Conservation (phyloP, 1,140 invertebrate species). For the Cyphomyrmex costatus region DNA sequence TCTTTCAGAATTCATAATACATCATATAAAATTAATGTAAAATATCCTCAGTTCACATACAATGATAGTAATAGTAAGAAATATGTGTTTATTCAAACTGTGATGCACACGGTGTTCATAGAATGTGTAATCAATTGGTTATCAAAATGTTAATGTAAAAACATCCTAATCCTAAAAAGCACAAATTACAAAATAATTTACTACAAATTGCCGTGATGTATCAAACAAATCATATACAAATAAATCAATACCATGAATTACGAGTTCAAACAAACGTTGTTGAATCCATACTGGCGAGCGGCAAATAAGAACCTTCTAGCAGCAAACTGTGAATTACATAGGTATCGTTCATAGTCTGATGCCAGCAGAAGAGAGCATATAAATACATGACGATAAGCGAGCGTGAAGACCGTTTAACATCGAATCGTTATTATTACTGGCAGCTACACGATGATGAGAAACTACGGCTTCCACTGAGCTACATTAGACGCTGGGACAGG, state of each 20-base stretch:
- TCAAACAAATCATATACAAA: background rate
- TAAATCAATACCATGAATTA: background rate
- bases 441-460: background rate
- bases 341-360: background rate
- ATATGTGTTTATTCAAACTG: too few species aligned
- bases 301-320: background rate
- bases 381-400: background rate
- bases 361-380: background rate
- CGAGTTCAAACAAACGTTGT: background rate
- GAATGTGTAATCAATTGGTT: too few species aligned
- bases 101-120: too few species aligned
- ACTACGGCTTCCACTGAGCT: conserved; percentile 30
- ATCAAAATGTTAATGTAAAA: too few species aligned
- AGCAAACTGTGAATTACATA: background rate
- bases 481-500: background rate
- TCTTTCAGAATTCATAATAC: too few species aligned
- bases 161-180: too few species aligned
- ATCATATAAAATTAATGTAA: too few species aligned
- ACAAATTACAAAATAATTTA: background rate
- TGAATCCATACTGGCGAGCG: background rate
- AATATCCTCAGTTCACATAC: too few species aligned
- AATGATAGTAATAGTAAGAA: too few species aligned
- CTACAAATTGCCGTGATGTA: background rate
- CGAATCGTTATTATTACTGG: conserved; percentile 1
- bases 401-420: background rate